phyloP scores from a whole-genome alignment of 1,140 invertebrate species.

The Leptinotarsa undecemlineata region DNA sequence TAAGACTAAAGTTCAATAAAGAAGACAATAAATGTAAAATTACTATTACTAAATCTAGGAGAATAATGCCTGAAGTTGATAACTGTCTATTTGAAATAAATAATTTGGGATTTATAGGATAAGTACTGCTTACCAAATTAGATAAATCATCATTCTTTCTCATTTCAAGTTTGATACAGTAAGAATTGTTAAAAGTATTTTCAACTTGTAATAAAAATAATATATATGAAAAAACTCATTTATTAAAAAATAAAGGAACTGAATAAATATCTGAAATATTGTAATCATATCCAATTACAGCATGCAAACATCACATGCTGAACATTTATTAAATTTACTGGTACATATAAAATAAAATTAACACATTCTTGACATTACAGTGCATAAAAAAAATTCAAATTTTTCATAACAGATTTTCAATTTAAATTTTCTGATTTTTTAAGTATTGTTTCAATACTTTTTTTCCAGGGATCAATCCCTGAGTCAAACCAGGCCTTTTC shows the following conservation, averaged over 20 bases:
- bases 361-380: too few relatives aligned
- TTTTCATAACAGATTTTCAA: not conserved
- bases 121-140: not conserved
- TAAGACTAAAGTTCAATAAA: conserved; percentile 43
- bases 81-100: conserved; percentile 3
- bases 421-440: conserved; percentile 26
- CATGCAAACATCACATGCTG: too few relatives aligned
- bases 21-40: conserved; percentile 10
- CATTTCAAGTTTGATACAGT: too few relatives aligned
- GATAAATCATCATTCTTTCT: too few relatives aligned
- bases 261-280: not conserved
- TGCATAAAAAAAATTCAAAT: too few relatives aligned
- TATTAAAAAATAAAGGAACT: too few relatives aligned
- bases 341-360: too few relatives aligned
- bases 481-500: conserved; percentile 77
- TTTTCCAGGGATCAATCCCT: conserved; percentile 79
- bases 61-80: conserved; percentile 11
- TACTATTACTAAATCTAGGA: conserved; percentile 18
- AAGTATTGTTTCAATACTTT: conserved; percentile 79
- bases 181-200: too few relatives aligned
- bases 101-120: conserved; percentile 11
- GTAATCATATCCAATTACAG: not conserved
- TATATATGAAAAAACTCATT: not conserved
- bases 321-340: too few relatives aligned
- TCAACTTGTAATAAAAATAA: not conserved